Evolutionary conservation across 2,888 invertebrate species (phyloP).

Genomic region (Tachina fera): DNA sequence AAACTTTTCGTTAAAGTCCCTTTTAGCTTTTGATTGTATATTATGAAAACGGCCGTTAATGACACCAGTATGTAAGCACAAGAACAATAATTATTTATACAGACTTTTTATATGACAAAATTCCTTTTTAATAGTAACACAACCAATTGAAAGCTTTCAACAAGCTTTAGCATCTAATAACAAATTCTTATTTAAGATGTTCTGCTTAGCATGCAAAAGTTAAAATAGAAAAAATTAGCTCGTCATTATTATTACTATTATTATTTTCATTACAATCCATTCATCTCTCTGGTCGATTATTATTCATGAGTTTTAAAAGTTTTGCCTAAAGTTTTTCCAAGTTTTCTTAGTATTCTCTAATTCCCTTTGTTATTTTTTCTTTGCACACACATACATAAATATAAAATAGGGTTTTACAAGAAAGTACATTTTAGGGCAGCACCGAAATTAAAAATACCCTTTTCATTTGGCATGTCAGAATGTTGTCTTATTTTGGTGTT

Average conservation of each 20-base stretch:
- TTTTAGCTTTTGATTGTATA: too few species aligned
- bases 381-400: not conserved
- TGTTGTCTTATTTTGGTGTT: too few species aligned
- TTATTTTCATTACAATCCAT: conserved; percentile 44
- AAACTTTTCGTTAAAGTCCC: too few species aligned
- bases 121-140: too few species aligned
- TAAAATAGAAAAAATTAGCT: conserved; percentile 3
- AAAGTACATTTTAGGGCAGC: not conserved
- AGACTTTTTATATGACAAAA: too few species aligned
- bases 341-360: conserved; percentile 33
- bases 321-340: conserved; percentile 23
- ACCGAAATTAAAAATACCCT: not conserved
- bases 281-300: conserved; percentile 49
- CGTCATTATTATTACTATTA: conserved; percentile 18
- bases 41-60: too few species aligned
- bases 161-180: too few species aligned
- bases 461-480: not conserved
- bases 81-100: too few species aligned
- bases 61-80: too few species aligned
- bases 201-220: not conserved
- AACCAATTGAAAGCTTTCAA: too few species aligned
- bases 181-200: not conserved
- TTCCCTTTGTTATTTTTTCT: conserved; percentile 50
- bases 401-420: not conserved
- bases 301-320: conserved; percentile 59